phyloP scores from a whole-genome alignment of 1,140 invertebrate species.

The Camponotus pennsylvanicus region DNA sequence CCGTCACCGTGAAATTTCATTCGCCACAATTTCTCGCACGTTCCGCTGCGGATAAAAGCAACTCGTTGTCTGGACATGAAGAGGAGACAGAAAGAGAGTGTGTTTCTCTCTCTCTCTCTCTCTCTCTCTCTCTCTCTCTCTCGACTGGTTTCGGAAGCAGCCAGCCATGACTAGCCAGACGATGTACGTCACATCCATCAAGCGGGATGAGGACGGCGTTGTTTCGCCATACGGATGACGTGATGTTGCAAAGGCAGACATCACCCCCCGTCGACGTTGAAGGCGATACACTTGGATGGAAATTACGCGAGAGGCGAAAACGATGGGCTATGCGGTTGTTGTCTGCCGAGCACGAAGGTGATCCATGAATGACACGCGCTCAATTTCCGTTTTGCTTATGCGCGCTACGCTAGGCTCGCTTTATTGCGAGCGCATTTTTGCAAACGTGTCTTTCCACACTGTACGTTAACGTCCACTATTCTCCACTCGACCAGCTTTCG shows the following conservation, averaged over 20 bases:
- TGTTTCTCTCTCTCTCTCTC: too few relatives aligned
- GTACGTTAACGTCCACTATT: too few relatives aligned
- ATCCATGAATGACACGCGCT: slow-evolving; percentile 43
- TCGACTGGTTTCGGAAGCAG: slow-evolving; percentile 50
- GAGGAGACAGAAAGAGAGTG: not conserved
- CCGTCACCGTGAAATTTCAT: slow-evolving; percentile 54
- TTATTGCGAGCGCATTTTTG: slow-evolving; percentile 34
- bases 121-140: not conserved
- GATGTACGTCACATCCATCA: slow-evolving; percentile 75
- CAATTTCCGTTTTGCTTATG: slow-evolving; percentile 40
- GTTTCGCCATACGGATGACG: slow-evolving; percentile 69
- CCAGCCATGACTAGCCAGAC: slow-evolving; percentile 67
- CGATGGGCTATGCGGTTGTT: slow-evolving; percentile 53
- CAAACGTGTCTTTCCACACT: slow-evolving; percentile 3
- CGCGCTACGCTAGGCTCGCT: not conserved
- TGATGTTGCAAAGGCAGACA: slow-evolving; percentile 51
- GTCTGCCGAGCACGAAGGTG: slow-evolving; percentile 40
- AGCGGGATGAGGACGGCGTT: slow-evolving; percentile 73
- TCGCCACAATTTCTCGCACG: slow-evolving; percentile 55
- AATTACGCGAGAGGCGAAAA: slow-evolving; percentile 70
- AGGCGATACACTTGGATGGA: slow-evolving; percentile 59
- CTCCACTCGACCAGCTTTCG: not conserved
- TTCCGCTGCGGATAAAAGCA: slow-evolving; percentile 23
- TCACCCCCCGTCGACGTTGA: slow-evolving; percentile 5
- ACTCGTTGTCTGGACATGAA: not conserved